Conservation (phyloP, 35 echinoderm and acorn worm genomes). For the Ophiothrix spiculata region DNA sequence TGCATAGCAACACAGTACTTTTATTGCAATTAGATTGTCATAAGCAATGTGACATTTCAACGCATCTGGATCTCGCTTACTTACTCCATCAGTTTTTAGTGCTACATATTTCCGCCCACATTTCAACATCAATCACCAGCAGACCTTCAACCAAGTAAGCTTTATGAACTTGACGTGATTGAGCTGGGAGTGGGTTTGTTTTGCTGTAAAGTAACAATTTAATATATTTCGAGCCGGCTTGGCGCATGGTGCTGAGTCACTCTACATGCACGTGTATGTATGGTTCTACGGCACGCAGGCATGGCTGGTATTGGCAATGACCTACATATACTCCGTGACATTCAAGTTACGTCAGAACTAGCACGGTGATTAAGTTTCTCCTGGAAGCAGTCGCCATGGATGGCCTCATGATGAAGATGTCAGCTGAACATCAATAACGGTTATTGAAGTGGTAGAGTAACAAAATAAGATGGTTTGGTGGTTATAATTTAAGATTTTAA, state of each 20-base stretch:
- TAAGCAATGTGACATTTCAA: too few species aligned
- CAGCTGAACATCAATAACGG: neutral
- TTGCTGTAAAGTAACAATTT: neutral
- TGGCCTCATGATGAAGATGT: neutral
- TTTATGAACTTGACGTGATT: too few species aligned
- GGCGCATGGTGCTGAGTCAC: neutral
- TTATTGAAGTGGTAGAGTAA: too few species aligned
- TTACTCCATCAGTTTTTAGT: too few species aligned
- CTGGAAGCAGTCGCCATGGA: neutral
- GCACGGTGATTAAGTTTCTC: neutral
- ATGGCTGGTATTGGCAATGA: neutral
- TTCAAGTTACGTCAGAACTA: neutral
- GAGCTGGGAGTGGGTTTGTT: neutral
- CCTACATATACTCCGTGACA: neutral
- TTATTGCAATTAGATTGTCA: too few species aligned
- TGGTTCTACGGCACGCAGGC: neutral
- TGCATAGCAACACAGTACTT: too few species aligned
- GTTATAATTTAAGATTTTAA: too few species aligned
- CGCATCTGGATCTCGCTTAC: too few species aligned
- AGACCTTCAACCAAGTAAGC: too few species aligned
- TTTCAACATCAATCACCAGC: too few species aligned
- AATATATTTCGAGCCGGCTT: neutral
- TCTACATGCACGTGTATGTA: constrained; percentile 1
- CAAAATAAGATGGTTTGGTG: too few species aligned
- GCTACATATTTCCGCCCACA: too few species aligned